A percentile compares a stretch with the other conserved stretches of the same genome.
These are phyloP conservation scores for Gymnothorax reevesii DNA, from an alignment of 2,797 vertebrate genomes.

Conservation along the genomic window DNA sequence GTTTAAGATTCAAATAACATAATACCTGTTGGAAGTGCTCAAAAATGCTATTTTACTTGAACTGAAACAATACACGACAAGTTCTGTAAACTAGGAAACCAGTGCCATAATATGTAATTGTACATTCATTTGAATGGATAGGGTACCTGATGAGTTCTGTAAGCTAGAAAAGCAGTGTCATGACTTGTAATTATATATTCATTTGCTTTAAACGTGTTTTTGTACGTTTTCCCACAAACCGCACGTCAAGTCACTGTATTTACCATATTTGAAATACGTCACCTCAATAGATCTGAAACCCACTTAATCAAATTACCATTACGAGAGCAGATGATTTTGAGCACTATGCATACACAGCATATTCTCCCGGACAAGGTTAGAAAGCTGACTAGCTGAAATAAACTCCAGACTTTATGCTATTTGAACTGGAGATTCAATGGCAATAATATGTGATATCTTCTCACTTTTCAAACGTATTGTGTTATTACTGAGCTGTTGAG, in stretches of 20 bases:
- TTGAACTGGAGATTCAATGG: neutral
- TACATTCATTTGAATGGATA: neutral
- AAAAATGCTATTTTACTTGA: neutral
- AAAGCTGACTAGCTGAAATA: neutral
- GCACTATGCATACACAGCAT: neutral
- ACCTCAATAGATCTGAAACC: neutral
- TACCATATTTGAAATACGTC: neutral
- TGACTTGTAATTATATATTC: neutral
- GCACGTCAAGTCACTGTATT: neutral
- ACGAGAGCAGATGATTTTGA: neutral
- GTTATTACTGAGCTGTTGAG: neutral
- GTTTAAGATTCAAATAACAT: neutral
- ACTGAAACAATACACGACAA: neutral
- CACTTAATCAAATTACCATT: neutral
- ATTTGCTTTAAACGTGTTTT: neutral
- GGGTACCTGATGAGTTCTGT: neutral
- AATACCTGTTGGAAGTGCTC: neutral
- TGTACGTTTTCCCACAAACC: neutral
- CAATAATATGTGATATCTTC: neutral
- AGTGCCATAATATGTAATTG: neutral
- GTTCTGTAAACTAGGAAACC: neutral
- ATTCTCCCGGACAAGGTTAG: neutral
- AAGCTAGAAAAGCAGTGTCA: neutral
- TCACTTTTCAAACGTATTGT: neutral
- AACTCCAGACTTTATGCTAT: neutral